Evolutionary conservation across 2,113 vertebrate species (phyloP).

Genomic region (Geococcyx californianus): DNA sequence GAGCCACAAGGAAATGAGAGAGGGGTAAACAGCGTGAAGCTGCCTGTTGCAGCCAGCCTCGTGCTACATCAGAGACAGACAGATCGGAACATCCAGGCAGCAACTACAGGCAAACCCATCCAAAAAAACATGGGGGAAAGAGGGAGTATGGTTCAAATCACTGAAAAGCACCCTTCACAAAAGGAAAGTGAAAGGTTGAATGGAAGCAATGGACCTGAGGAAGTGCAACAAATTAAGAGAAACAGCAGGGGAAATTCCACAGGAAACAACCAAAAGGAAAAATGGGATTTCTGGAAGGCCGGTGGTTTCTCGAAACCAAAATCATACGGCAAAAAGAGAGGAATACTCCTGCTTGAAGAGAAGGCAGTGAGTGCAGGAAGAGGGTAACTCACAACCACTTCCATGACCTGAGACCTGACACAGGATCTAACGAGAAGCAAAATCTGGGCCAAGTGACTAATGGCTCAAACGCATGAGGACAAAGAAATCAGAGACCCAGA

Average conservation of each 20-base stretch:
- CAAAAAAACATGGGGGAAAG: rapidly evolving
- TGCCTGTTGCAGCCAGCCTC: background rate
- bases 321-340: background rate
- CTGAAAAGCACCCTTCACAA: background rate
- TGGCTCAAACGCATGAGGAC: background rate
- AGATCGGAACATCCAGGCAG: background rate
- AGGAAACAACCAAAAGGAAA: background rate
- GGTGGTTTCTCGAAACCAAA: background rate
- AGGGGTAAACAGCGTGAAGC: background rate
- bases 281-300: background rate
- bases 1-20: background rate
- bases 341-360: background rate
- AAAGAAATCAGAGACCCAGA: background rate
- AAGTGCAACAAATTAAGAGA: background rate
- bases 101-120: background rate
- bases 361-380: background rate
- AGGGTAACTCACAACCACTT: background rate
- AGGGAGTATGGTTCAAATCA: background rate
- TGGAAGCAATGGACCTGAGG: background rate
- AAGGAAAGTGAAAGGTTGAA: background rate
- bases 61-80: background rate
- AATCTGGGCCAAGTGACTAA: background rate
- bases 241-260: background rate
- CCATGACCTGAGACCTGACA: background rate
- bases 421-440: background rate